Conservation (phyloP, 1,140 invertebrate genomes). For the Magallana ariakensis region DNA sequence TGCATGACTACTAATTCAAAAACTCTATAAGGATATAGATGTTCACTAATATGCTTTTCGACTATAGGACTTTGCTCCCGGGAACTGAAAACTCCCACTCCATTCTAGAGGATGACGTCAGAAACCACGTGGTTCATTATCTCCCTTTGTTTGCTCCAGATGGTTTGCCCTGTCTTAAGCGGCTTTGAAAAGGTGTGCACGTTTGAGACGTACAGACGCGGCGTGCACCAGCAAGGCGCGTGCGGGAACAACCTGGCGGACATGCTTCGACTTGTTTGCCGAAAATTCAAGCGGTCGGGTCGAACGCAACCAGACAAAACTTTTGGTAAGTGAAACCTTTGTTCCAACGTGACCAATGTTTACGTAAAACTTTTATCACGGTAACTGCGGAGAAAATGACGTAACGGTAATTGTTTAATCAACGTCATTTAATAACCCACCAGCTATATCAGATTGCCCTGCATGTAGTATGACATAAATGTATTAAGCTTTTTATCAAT, state of each 20-base stretch:
- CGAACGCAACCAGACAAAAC: background rate
- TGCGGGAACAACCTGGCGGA: background rate
- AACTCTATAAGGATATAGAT: no score
- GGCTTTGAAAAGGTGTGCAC: background rate
- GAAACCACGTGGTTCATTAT: background rate
- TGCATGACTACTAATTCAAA: no score
- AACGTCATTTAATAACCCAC: no score
- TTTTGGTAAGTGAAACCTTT: background rate
- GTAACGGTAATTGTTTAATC: no score
- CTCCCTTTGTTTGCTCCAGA: background rate
- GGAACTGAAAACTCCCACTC: background rate
- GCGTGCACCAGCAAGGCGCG: background rate
- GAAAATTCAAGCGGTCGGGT: background rate
- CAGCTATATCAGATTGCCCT: no score
- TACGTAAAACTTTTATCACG: no score
- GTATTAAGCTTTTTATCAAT: no score
- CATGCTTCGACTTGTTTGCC: background rate
- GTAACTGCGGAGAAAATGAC: no score
- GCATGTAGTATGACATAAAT: no score
- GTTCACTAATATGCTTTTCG: no score
- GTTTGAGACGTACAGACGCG: background rate
- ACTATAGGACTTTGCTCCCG: background rate
- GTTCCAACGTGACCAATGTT: no score
- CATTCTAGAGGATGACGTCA: background rate
- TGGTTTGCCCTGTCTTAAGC: background rate